These are phyloP conservation scores for Papilio elwesi DNA, from an alignment of 2,888 invertebrate species.

Conservation along the genomic window DNA sequence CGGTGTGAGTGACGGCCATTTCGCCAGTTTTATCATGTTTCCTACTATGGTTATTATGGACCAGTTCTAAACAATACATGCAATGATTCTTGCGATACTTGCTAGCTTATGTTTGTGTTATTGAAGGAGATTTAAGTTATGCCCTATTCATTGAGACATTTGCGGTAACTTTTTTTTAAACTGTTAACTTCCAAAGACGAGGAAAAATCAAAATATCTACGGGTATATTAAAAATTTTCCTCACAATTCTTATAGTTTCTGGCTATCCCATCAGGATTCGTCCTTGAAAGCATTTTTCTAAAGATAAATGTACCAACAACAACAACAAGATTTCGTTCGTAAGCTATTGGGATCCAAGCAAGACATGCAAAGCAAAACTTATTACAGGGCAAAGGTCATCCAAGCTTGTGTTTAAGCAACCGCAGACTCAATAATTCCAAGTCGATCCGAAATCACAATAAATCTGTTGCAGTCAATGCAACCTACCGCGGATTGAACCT, in stretches of 20 bases:
- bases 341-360: background rate
- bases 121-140: background rate
- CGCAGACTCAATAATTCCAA: conserved; percentile 32
- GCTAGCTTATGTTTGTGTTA: conserved; percentile 36
- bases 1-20: conserved; percentile 37
- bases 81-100: background rate
- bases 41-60: conserved; percentile 11
- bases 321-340: background rate
- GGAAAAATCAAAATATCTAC: no score
- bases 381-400: conserved; percentile 32
- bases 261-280: no score
- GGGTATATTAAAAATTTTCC: no score
- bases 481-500: conserved; percentile 42
- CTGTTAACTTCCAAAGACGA: no score
- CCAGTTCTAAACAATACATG: conserved; percentile 12
- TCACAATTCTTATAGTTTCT: no score
- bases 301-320: no score
- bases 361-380: conserved; percentile 8
- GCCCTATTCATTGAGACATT: no score
- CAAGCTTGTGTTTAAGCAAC: conserved; percentile 24
- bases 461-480: conserved; percentile 30
- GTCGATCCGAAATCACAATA: conserved; percentile 35
- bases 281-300: no score
- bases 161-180: no score
- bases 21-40: conserved; percentile 12